Evolutionary conservation across 2,888 invertebrate species (phyloP).

Genomic region (Andrena chrysosceles): DNA sequence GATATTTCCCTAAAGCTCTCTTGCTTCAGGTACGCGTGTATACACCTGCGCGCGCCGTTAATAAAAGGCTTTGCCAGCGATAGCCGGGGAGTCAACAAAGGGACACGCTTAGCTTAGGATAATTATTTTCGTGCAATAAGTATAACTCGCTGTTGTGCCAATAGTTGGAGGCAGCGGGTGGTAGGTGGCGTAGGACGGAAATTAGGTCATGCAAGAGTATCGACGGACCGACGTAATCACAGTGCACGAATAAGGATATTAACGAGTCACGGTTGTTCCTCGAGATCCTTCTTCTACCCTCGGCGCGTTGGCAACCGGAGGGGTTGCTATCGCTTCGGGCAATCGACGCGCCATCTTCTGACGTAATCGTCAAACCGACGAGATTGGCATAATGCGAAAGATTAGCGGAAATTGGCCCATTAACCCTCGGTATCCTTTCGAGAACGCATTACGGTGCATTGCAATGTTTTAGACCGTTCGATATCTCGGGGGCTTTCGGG

Average conservation of each 20-base stretch:
- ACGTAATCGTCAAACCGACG: neutral
- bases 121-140: constrained; percentile 53
- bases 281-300: constrained; percentile 15
- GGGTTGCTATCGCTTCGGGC: neutral
- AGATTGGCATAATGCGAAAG: neutral
- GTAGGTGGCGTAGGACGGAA: constrained; percentile 43
- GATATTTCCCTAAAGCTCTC: constrained; percentile 9
- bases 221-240: constrained; percentile 63
- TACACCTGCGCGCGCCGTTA: neutral
- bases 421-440: neutral
- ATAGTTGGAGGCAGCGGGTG: neutral
- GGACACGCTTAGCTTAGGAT: constrained; percentile 7
- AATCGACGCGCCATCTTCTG: constrained; percentile 18
- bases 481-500: neutral
- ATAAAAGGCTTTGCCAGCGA: constrained; percentile 26
- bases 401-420: neutral
- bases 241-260: constrained; percentile 55
- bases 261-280: constrained; percentile 50
- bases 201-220: constrained; percentile 69
- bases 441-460: neutral
- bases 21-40: neutral
- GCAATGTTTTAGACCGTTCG: neutral
- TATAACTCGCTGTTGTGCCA: constrained; percentile 19
- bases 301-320: neutral
- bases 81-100: constrained; percentile 9